phyloP scores from a whole-genome alignment of 2,113 vertebrate genomes.

The Martes martes region DNA sequence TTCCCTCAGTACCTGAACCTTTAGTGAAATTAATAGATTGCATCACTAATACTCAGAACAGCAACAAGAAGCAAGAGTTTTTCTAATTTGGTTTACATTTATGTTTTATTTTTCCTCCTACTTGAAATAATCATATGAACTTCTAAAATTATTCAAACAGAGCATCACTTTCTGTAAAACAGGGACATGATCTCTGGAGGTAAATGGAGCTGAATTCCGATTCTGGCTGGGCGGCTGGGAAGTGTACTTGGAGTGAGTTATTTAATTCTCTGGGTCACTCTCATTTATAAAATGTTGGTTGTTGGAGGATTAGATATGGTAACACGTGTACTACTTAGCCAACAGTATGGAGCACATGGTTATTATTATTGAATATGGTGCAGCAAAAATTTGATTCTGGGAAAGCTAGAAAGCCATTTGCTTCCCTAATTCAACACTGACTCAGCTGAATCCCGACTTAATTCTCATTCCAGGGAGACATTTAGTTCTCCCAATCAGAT shows the following conservation, averaged over 20 bases:
- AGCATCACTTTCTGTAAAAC: background rate
- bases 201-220: background rate
- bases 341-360: background rate
- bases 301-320: background rate
- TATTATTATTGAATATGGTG: background rate
- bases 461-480: background rate
- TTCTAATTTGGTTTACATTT: background rate
- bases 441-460: background rate
- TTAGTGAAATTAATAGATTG: background rate
- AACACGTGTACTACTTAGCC: background rate
- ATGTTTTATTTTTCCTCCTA: background rate
- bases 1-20: background rate
- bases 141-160: background rate
- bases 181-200: background rate
- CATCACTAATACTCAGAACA: background rate
- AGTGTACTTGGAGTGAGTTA: background rate
- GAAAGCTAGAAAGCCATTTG: background rate
- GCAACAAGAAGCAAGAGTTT: background rate
- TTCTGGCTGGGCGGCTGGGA: background rate
- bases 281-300: background rate
- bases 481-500: background rate
- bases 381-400: background rate
- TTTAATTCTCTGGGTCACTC: background rate
- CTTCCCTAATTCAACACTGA: background rate
- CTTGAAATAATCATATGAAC: background rate